Evolutionary conservation across 2,113 vertebrate genomes (phyloP).

Genomic region (Zosterops hypoxanthus): DNA sequence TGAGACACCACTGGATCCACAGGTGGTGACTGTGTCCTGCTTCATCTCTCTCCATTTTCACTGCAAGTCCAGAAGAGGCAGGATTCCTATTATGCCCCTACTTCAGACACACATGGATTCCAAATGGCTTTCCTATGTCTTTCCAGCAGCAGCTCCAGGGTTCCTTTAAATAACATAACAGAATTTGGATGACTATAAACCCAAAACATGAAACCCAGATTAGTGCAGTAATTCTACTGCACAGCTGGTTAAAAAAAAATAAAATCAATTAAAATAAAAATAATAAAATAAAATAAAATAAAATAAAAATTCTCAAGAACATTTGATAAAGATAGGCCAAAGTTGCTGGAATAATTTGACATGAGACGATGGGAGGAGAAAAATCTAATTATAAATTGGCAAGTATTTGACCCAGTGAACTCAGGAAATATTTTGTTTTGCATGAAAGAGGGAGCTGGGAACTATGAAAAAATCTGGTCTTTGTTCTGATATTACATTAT

Average conservation of each 20-base stretch:
- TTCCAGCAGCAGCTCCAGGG: background rate
- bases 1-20: rapidly evolving
- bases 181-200: background rate
- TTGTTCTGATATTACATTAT: constrained; percentile 24
- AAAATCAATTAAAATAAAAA: background rate
- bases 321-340: background rate
- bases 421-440: background rate
- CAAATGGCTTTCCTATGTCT: background rate
- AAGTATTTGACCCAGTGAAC: background rate
- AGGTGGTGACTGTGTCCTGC: no score
- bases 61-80: background rate
- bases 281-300: background rate
- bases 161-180: background rate
- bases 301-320: background rate
- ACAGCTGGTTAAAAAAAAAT: background rate
- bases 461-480: background rate
- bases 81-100: background rate
- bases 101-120: rapidly evolving
- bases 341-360: background rate
- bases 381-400: background rate
- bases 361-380: background rate
- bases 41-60: background rate
- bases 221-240: background rate
- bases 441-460: background rate
- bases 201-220: background rate